These are phyloP conservation scores for Tenodera sinensis DNA, from an alignment of 2,888 invertebrate species.

Conservation along the genomic window DNA sequence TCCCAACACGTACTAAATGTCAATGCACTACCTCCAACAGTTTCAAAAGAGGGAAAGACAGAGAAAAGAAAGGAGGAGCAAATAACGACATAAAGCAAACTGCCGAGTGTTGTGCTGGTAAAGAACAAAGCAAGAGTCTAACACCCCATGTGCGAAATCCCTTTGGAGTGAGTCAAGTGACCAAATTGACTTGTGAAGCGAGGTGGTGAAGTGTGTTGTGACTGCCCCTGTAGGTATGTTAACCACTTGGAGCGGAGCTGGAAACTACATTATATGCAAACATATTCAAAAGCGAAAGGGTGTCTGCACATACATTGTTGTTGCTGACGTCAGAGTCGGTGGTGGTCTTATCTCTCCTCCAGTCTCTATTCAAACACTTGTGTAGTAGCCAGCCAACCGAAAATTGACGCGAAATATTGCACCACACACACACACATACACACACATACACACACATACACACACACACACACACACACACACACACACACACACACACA, in stretches of 20 bases:
- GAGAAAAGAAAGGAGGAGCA: too few species aligned
- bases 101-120: too few species aligned
- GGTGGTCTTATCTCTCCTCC: neutral
- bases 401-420: neutral
- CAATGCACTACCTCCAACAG: too few species aligned
- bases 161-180: too few species aligned
- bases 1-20: too few species aligned
- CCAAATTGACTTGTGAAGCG: too few species aligned
- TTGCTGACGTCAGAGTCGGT: neutral
- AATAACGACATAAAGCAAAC: too few species aligned
- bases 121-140: too few species aligned
- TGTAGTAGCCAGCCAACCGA: neutral
- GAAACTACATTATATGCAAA: neutral
- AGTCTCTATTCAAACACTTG: neutral
- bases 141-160: too few species aligned
- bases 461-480: neutral
- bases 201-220: too few species aligned
- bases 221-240: neutral
- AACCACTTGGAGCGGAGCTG: neutral
- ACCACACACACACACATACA: neutral
- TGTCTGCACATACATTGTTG: neutral
- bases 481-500: neutral
- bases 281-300: neutral
- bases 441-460: too few species aligned
- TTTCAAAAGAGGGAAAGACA: too few species aligned